These are phyloP conservation scores for Gymnocephalus cernua DNA, from an alignment of 2,113 vertebrate genomes.

Conservation along the genomic window DNA sequence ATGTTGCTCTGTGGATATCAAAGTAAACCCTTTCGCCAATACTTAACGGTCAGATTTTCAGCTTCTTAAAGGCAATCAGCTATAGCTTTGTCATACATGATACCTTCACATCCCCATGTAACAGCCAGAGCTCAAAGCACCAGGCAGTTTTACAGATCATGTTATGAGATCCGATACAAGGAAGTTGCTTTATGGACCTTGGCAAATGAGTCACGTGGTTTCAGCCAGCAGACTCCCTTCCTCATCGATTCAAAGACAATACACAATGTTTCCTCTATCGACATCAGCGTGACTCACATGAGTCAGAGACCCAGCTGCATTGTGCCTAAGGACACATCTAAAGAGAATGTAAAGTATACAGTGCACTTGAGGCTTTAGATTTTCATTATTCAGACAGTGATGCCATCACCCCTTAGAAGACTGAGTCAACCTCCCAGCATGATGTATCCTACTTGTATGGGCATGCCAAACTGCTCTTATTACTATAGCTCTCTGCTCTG, in stretches of 20 bases:
- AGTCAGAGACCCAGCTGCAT: slow-evolving; percentile 43
- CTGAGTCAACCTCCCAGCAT: slow-evolving; percentile 52
- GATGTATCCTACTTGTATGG: slow-evolving; percentile 40
- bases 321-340: slow-evolving; percentile 33
- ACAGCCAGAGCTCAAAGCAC: neutral
- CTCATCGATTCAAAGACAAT: slow-evolving; percentile 39
- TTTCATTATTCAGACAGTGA: slow-evolving; percentile 65
- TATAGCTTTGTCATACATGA: neutral
- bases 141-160: neutral
- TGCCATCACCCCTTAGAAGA: slow-evolving; percentile 43
- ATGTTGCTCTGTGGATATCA: neutral
- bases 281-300: slow-evolving; percentile 49
- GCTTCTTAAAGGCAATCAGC: neutral
- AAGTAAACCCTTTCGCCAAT: neutral
- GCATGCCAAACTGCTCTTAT: slow-evolving; percentile 29
- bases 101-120: neutral
- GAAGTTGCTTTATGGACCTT: slow-evolving; percentile 1
- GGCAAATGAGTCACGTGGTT: slow-evolving; percentile 43
- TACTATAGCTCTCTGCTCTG: slow-evolving; percentile 12
- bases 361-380: slow-evolving; percentile 23
- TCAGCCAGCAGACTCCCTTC: slow-evolving; percentile 38
- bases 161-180: slow-evolving; percentile 11
- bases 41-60: neutral
- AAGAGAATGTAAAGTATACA: slow-evolving; percentile 43
- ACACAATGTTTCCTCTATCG: slow-evolving; percentile 34